Percentiles rank a stretch among this genome's conserved stretches.
phyloP scores from a whole-genome alignment of 2,888 invertebrate species.

The Ennomos erosarius region DNA sequence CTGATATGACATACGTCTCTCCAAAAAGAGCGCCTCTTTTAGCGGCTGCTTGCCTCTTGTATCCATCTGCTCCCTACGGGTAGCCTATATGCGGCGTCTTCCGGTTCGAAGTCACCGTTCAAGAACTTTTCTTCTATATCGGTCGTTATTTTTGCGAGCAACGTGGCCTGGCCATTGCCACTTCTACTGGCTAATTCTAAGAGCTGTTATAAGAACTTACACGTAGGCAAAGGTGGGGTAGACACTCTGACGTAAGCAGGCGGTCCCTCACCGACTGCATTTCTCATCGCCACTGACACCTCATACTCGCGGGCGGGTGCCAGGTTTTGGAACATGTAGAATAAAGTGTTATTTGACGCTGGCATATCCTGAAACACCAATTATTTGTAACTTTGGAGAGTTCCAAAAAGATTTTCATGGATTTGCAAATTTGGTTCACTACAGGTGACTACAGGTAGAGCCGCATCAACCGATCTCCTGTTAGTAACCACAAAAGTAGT shows the following conservation, averaged over 20 bases:
- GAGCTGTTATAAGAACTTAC: constrained; percentile 69
- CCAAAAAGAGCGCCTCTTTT: no score
- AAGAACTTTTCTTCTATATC: no score
- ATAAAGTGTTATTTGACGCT: constrained; percentile 87
- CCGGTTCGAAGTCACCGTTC: no score
- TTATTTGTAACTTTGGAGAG: not conserved
- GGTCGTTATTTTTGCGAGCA: no score
- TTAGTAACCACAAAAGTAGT: no score
- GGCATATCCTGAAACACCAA: constrained; percentile 88
- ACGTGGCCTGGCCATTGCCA: no score
- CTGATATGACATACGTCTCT: no score
- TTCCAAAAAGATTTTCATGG: constrained; percentile 14
- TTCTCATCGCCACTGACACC: constrained; percentile 92
- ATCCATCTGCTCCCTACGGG: no score
- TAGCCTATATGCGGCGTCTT: no score
- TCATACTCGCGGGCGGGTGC: constrained; percentile 89
- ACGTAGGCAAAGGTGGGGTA: constrained; percentile 88
- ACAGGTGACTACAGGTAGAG: no score
- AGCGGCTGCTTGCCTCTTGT: no score
- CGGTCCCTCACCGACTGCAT: constrained; percentile 92
- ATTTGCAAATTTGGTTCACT: not conserved
- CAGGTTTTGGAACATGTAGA: constrained; percentile 92
- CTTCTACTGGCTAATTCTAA: not conserved
- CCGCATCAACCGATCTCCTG: no score
- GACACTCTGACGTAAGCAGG: constrained; percentile 86